Evolutionary conservation across 2,888 invertebrate species (phyloP).

Genomic region (Tetranychus truncatus): DNA sequence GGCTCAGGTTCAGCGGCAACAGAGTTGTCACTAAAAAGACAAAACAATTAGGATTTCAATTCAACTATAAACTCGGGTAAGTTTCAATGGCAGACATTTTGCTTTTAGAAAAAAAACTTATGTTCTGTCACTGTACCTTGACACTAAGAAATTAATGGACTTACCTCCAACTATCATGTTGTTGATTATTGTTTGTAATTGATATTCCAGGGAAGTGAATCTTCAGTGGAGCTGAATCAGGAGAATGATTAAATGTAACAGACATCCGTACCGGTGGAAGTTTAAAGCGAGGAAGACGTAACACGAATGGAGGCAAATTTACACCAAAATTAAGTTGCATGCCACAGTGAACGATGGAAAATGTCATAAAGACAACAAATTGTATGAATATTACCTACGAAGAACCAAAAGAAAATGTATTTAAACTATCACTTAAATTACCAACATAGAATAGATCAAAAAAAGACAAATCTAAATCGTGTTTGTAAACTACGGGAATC

Average conservation of each 20-base stretch:
- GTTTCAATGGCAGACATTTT: too few species aligned
- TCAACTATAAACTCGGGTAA: neutral
- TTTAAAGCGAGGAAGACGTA: neutral
- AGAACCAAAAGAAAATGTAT: too few species aligned
- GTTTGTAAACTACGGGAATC: too few species aligned
- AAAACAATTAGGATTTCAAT: neutral
- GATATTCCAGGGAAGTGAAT: neutral
- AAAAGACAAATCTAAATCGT: too few species aligned
- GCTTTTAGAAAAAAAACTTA: too few species aligned
- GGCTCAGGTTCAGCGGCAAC: neutral
- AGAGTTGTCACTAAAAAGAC: neutral
- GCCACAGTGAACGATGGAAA: neutral
- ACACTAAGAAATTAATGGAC: neutral
- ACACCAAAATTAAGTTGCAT: neutral
- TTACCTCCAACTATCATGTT: neutral
- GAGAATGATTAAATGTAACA: neutral
- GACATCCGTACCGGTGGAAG: neutral
- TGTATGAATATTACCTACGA: too few species aligned
- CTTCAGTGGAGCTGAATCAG: neutral
- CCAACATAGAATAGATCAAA: too few species aligned
- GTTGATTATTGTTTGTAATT: neutral
- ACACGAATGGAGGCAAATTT: neutral
- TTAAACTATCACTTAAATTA: too few species aligned
- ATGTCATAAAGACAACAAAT: neutral
- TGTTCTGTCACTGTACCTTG: too few species aligned